Conservation (phyloP, 2,888 invertebrate genomes). For the Chaitophorus viminalis region DNA sequence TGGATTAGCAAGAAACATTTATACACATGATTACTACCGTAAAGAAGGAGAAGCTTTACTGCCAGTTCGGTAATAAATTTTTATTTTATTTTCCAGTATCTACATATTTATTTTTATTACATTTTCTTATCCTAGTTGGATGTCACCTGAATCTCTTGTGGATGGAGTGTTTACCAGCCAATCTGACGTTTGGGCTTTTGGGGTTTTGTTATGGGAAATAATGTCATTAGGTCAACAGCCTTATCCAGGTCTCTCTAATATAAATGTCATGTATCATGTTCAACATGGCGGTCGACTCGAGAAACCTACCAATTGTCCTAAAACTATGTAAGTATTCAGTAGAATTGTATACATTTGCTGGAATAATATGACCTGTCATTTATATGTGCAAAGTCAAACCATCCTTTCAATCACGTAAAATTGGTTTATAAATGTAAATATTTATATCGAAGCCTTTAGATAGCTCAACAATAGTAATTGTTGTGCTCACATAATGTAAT, state of each 20-base stretch:
- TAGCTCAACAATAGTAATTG: no score
- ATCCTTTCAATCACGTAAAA: no score
- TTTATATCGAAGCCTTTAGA: no score
- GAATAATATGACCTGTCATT: no score
- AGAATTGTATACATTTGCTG: background rate
- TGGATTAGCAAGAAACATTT: constrained; percentile 94
- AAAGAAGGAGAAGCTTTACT: constrained; percentile 91
- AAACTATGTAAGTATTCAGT: constrained; percentile 74
- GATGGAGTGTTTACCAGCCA: constrained; percentile 97
- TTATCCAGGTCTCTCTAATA: constrained; percentile 91
- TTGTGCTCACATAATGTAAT: no score
- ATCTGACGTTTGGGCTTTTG: constrained; percentile 97
- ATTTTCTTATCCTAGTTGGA: constrained; percentile 74
- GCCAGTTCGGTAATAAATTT: constrained; percentile 76
- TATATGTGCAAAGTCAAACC: no score
- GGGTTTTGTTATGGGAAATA: constrained; percentile 96
- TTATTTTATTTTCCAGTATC: background rate
- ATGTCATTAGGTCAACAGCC: constrained; percentile 96
- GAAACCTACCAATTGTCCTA: constrained; percentile 85
- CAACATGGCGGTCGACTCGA: constrained; percentile 87
- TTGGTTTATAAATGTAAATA: no score
- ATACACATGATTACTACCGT: constrained; percentile 96
- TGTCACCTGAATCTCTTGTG: constrained; percentile 96
- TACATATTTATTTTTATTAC: background rate
- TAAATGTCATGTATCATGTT: constrained; percentile 91